Conservation (phyloP, 2,888 invertebrate species). For the Habrosyne pyritoides region DNA sequence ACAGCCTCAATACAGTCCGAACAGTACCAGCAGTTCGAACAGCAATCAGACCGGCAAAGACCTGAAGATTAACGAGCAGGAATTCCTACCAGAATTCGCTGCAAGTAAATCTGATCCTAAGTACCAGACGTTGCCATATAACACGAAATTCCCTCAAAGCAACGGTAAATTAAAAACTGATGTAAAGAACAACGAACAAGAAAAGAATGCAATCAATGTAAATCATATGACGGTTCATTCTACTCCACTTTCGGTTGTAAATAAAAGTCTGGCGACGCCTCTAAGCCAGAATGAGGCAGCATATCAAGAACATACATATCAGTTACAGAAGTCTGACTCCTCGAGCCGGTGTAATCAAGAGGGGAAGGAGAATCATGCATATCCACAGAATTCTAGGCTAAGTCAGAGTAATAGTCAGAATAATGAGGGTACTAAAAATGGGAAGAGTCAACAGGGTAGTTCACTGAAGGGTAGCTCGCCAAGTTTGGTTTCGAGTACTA, state of each 20-base stretch:
- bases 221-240: constrained; percentile 83
- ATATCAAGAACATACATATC: constrained; percentile 82
- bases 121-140: constrained; percentile 96
- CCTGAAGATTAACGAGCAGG: constrained; percentile 79
- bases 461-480: constrained; percentile 70
- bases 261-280: constrained; percentile 86
- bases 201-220: constrained; percentile 69
- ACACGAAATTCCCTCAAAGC: constrained; percentile 91
- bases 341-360: constrained; percentile 79
- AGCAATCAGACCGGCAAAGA: constrained; percentile 78
- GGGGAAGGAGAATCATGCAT: constrained; percentile 83
- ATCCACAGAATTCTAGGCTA: constrained; percentile 77
- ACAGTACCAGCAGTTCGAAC: constrained; percentile 78
- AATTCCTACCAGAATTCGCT: constrained; percentile 87
- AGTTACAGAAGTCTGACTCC: constrained; percentile 80
- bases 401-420: constrained; percentile 72
- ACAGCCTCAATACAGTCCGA: constrained; percentile 83
- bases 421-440: constrained; percentile 63
- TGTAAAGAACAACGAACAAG: constrained; percentile 67
- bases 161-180: constrained; percentile 72
- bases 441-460: constrained; percentile 58
- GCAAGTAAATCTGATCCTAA: constrained; percentile 94
- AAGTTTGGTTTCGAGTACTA: constrained; percentile 66
- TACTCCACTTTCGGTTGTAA: constrained; percentile 80
- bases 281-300: constrained; percentile 83